Evolutionary conservation across 2,888 invertebrate genomes (phyloP), one percentile per base, ranked within the genome.

Genomic region (Apantesis nais): DNA sequence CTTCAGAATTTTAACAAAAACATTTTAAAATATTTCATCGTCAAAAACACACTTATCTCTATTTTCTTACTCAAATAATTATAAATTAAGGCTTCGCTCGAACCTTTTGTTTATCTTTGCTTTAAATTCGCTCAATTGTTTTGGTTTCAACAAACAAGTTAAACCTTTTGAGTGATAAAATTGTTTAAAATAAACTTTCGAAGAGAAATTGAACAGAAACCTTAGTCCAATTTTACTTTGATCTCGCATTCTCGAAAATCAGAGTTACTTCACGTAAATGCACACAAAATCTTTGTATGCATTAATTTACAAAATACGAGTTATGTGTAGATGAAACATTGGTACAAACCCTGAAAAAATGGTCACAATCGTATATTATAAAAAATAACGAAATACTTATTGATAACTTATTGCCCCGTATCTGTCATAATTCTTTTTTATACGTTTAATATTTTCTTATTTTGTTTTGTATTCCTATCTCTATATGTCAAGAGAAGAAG

Each of bases 161-260:
- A 74, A 76, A 70, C 66, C 71, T 72, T 68, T 62, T 37, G 70
- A 69, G 69, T 68, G 74, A 81, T 76, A 74, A 77, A 78, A 77
- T 81, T 77, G 76, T 80, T 73, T 66, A 11, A 19, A 71, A 67
- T 66, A 75, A 80, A 82, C 72, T 78, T 81, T 80, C 60, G 52
- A 63, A 14, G 48, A 66, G 68, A 73, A 71, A 77, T 74, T 77
- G 75, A 48, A 74, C 75, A 60, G 72, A 79, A 81, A 79, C 74
- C 66, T 61, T 73, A n/a, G 41, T 72, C 67, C 72, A 70, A 69
- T 74, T 75, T 77, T 68, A 63, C 78, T 84, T 85, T 84, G 81
- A 85, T 81, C 73, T 74, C 9, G 64, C 52, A 67, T 79, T 79
- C 74, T 63, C 22, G n/a, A 44, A 62, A 78, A 74, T 73, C 63